Conservation (phyloP, 2,888 invertebrate species). For the Andrena bucephala region DNA sequence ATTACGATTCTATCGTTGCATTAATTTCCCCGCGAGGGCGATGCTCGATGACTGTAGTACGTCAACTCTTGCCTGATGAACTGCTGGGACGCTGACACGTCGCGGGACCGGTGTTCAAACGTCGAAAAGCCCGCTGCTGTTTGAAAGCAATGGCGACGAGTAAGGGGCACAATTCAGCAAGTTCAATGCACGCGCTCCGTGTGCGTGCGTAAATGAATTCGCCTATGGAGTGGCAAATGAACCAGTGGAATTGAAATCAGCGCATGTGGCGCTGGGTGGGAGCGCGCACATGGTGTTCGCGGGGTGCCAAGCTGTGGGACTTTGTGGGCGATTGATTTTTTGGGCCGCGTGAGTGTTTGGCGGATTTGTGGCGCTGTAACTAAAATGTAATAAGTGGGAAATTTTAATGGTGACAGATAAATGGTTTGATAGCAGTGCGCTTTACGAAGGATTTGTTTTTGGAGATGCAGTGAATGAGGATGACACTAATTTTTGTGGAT, state of each 20-base stretch:
- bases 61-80: slow-evolving; percentile 33
- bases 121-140: background rate
- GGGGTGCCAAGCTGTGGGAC: slow-evolving; percentile 5
- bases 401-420: background rate
- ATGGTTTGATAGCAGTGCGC: background rate
- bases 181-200: slow-evolving; percentile 24
- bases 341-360: background rate
- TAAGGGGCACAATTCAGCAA: slow-evolving; percentile 15
- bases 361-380: no score
- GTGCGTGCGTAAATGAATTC: slow-evolving; percentile 17
- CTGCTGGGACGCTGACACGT: slow-evolving; percentile 17
- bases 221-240: slow-evolving; percentile 47
- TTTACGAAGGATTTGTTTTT: no score
- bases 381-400: background rate
- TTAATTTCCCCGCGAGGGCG: slow-evolving; percentile 1
- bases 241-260: slow-evolving; percentile 61
- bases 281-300: slow-evolving; percentile 54
- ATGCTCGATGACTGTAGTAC: slow-evolving; percentile 17
- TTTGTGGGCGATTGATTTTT: slow-evolving; percentile 11
- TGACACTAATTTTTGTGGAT: no score
- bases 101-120: slow-evolving; percentile 26
- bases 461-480: no score
- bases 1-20: slow-evolving; percentile 41
- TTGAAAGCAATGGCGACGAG: background rate
- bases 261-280: slow-evolving; percentile 42